These are phyloP conservation scores for Cyaniris semiargus DNA, from an alignment of 2,888 invertebrate species.

Conservation along the genomic window DNA sequence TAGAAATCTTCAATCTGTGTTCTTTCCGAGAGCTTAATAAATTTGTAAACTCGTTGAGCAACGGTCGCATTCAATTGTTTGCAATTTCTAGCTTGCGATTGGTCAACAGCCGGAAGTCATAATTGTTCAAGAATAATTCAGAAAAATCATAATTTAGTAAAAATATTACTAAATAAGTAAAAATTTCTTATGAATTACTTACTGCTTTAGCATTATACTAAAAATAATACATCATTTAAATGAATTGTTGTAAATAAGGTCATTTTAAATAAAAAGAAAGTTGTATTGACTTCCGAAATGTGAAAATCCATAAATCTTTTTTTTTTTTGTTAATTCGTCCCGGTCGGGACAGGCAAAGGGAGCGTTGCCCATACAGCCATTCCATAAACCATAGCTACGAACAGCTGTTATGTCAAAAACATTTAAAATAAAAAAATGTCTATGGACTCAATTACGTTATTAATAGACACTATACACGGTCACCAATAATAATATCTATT, in stretches of 20 bases:
- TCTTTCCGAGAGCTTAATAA: not conserved
- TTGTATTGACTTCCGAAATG: not conserved
- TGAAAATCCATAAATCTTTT: not conserved
- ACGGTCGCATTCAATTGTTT: slow-evolving; percentile 19
- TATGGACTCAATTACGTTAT: too few relatives aligned
- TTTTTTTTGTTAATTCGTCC: too few relatives aligned
- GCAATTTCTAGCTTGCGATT: slow-evolving; percentile 6
- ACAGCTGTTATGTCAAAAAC: too few relatives aligned
- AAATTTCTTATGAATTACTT: not conserved
- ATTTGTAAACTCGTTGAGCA: not conserved
- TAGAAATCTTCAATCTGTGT: not conserved
- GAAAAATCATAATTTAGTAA: not conserved
- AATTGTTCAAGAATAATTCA: not conserved
- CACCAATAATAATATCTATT: too few relatives aligned
- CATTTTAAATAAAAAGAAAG: not conserved
- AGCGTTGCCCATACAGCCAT: too few relatives aligned
- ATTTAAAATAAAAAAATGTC: too few relatives aligned
- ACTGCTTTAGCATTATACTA: not conserved
- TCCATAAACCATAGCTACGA: too few relatives aligned
- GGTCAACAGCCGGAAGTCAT: slow-evolving; percentile 3
- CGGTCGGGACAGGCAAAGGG: too few relatives aligned
- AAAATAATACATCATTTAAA: not conserved
- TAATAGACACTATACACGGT: too few relatives aligned
- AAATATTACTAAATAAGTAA: not conserved
- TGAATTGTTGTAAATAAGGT: not conserved